Evolutionary conservation across 2,888 invertebrate species (phyloP).

Genomic region (Tribolium freemani): DNA sequence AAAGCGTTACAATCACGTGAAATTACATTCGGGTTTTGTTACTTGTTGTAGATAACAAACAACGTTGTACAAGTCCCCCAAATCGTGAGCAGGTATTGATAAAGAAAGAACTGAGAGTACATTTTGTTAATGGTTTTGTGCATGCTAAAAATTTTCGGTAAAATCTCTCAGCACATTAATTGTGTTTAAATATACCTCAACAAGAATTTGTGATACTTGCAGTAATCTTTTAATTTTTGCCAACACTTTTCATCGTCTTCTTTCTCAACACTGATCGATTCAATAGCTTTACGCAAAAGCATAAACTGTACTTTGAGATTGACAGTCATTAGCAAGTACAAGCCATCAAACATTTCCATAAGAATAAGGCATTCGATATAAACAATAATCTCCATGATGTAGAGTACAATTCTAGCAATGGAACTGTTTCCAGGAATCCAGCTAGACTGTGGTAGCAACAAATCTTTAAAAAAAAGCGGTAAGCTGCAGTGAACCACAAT

Average conservation of each 20-base stretch:
- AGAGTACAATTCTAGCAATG: not conserved
- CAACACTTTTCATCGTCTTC: not conserved
- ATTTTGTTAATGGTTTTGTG: constrained; percentile 14
- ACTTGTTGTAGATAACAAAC: not conserved
- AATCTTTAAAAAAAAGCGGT: not conserved
- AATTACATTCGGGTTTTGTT: not conserved
- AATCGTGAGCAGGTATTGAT: constrained; percentile 1
- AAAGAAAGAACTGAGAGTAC: constrained; percentile 13
- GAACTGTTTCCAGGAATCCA: constrained; percentile 15
- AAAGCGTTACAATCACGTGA: not conserved
- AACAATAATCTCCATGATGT: constrained; percentile 2
- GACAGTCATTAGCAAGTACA: constrained; percentile 6
- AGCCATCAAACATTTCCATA: constrained; percentile 10
- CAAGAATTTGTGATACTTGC: constrained; percentile 11
- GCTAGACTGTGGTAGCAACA: constrained; percentile 1
- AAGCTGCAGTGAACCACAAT: not conserved
- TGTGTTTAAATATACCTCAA: not conserved
- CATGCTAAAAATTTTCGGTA: not conserved
- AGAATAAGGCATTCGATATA: constrained; percentile 2
- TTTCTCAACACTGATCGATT: not conserved
- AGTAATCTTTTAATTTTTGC: not conserved
- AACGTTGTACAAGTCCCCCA: constrained; percentile 7
- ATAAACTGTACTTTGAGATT: constrained; percentile 6
- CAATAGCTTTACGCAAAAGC: constrained; percentile 1
- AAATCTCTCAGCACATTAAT: no score